Conservation (phyloP, 2,888 invertebrate species). For the Patella depressa region DNA sequence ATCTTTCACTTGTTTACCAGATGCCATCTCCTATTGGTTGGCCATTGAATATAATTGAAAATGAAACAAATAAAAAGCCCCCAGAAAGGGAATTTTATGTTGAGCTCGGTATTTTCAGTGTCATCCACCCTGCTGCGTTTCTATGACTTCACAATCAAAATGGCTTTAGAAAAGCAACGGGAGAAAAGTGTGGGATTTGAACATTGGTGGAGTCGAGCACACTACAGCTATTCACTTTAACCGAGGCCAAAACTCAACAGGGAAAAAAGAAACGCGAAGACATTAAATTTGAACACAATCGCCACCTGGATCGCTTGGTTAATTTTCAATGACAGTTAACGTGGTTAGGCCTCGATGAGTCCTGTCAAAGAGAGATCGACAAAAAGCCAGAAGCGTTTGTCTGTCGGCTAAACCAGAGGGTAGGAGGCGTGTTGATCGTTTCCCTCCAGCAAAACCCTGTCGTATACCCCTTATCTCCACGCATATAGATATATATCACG, state of each 20-base stretch:
- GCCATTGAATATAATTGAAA: not conserved
- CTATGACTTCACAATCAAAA: constrained; percentile 10
- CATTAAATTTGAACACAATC: constrained; percentile 10
- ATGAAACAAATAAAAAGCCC: constrained; percentile 1
- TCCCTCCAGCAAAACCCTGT: constrained; percentile 5
- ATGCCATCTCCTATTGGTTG: not conserved
- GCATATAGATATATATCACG: not conserved
- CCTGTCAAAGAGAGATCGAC: constrained; percentile 9
- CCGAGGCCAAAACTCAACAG: constrained; percentile 2
- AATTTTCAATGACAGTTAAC: constrained; percentile 7
- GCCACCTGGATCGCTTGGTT: not conserved
- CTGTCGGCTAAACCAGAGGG: not conserved
- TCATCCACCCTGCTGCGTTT: not conserved
- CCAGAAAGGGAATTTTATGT: not conserved
- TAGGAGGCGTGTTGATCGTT: constrained; percentile 1
- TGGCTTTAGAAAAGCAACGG: constrained; percentile 1
- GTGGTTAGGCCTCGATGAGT: constrained; percentile 1
- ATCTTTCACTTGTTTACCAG: too few relatives aligned
- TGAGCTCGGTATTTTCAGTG: not conserved
- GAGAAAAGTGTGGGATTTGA: not conserved
- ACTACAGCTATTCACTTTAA: not conserved
- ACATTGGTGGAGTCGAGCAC: not conserved
- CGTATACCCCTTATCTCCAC: not conserved
- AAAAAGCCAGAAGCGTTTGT: constrained; percentile 6
- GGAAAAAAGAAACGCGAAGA: not conserved